Conservation (phyloP, 2,888 invertebrate genomes). For the Uloborus plumipes region DNA sequence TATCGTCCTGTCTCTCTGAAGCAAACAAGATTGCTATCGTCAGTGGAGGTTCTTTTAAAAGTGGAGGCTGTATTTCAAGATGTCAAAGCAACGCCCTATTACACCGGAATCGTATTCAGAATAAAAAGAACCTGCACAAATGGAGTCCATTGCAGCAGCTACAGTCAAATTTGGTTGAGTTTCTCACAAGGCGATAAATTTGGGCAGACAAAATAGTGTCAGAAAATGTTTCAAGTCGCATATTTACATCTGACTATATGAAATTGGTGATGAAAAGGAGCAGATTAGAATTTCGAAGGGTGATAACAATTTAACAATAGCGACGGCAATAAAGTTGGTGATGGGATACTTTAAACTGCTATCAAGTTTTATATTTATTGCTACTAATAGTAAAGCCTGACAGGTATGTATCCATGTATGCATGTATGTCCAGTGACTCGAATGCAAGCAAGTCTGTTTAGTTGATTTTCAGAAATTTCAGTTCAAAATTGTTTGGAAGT, state of each 20-base stretch:
- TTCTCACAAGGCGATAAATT: slow-evolving; percentile 39
- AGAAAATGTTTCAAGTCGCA: slow-evolving; percentile 28
- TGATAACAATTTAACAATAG: too few relatives aligned
- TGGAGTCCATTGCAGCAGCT: slow-evolving; percentile 28
- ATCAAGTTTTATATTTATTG: too few relatives aligned
- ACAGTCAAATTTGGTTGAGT: slow-evolving; percentile 37
- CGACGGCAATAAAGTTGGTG: too few relatives aligned
- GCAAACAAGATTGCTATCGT: slow-evolving; percentile 57
- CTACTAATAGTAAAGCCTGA: too few relatives aligned
- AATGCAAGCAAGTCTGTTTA: too few relatives aligned
- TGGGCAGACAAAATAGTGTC: slow-evolving; percentile 22
- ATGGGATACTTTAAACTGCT: too few relatives aligned
- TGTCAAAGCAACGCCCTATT: slow-evolving; percentile 36
- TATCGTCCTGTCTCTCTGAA: slow-evolving; percentile 44
- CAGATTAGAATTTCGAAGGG: too few relatives aligned
- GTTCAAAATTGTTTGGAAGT: too few relatives aligned
- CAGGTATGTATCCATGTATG: too few relatives aligned
- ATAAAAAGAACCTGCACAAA: slow-evolving; percentile 47
- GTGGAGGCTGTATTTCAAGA: slow-evolving; percentile 48
- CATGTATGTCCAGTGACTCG: too few relatives aligned
- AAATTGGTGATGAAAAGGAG: too few relatives aligned
- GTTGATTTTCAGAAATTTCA: too few relatives aligned
- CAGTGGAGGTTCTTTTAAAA: slow-evolving; percentile 48
- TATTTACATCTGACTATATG: slow-evolving; percentile 16
- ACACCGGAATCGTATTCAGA: slow-evolving; percentile 38